Evolutionary conservation across 1,140 invertebrate species (phyloP).

Genomic region (Zaprionus taronus): DNA sequence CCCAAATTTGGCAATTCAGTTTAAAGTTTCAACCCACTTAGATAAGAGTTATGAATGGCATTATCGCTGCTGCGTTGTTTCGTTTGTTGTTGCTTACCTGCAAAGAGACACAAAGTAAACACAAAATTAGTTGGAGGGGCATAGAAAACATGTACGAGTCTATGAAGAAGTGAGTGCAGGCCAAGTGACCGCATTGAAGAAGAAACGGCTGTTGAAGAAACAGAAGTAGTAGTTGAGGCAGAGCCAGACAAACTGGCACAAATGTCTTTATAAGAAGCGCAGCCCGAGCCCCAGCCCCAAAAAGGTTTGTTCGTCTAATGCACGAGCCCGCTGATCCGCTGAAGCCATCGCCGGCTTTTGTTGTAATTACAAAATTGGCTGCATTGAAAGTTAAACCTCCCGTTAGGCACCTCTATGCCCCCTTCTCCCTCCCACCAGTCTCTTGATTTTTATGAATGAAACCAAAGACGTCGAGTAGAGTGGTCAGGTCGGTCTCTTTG

Average conservation of each 20-base stretch:
- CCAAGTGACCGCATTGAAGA: conserved; percentile 55
- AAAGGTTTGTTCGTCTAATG: conserved; percentile 55
- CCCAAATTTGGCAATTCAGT: conserved; percentile 7
- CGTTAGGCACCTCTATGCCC: neutral
- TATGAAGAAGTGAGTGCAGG: conserved; percentile 13
- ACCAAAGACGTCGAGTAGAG: conserved; percentile 45
- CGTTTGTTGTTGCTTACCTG: conserved; percentile 59
- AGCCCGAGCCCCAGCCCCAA: neutral
- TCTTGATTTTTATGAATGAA: conserved; percentile 77
- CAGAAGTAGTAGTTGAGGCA: neutral
- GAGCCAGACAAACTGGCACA: conserved; percentile 60
- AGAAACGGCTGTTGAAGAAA: neutral
- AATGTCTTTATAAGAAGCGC: conserved; percentile 67
- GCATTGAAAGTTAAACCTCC: conserved; percentile 48
- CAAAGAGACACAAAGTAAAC: conserved; percentile 59
- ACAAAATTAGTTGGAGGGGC: conserved; percentile 41
- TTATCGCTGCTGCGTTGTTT: conserved; percentile 33
- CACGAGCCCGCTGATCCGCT: conserved; percentile 17
- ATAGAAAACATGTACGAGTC: conserved; percentile 20
- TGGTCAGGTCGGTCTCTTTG: neutral
- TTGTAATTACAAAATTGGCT: conserved; percentile 79
- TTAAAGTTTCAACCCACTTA: conserved; percentile 56
- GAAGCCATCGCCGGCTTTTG: conserved; percentile 21
- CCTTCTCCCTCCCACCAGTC: neutral
- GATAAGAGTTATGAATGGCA: conserved; percentile 58